Evolutionary conservation across 1,140 invertebrate species (phyloP).

Genomic region (Heliothis subflexa): DNA sequence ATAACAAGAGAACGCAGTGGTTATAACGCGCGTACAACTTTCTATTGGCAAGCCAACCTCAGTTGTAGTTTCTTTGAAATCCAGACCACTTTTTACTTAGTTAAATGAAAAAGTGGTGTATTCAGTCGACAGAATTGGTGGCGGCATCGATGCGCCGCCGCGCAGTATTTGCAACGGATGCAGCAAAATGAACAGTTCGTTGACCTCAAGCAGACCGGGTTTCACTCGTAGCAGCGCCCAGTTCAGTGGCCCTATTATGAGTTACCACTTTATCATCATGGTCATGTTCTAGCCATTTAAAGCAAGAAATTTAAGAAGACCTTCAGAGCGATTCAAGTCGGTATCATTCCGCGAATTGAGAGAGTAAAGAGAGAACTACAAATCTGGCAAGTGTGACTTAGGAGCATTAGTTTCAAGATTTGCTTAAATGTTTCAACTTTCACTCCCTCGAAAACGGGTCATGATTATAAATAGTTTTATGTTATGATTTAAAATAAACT

Average conservation of each 20-base stretch:
- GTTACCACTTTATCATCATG: slow-evolving; percentile 58
- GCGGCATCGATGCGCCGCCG: slow-evolving; percentile 78
- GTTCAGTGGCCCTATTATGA: slow-evolving; percentile 82
- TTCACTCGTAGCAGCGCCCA: slow-evolving; percentile 82
- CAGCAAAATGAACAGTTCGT: slow-evolving; percentile 84
- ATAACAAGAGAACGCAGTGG: slow-evolving; percentile 39
- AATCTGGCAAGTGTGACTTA: slow-evolving; percentile 14
- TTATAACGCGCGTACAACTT: slow-evolving; percentile 64
- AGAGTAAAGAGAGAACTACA: neutral
- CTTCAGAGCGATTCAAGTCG: neutral
- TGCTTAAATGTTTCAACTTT: slow-evolving; percentile 22
- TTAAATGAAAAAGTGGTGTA: slow-evolving; percentile 72
- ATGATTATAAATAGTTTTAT: neutral
- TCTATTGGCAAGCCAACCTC: slow-evolving; percentile 72
- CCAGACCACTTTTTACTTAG: slow-evolving; percentile 70
- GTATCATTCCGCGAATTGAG: neutral
- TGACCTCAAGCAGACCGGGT: slow-evolving; percentile 79
- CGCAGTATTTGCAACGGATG: slow-evolving; percentile 85
- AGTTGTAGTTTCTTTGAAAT: slow-evolving; percentile 69
- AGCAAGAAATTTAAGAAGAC: neutral
- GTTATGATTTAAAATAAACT: neutral
- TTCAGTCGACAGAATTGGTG: slow-evolving; percentile 77
- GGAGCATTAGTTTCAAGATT: slow-evolving; percentile 9
- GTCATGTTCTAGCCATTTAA: slow-evolving; percentile 41
- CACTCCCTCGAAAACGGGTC: slow-evolving; percentile 10